Evolutionary conservation across 2,113 vertebrate species (phyloP), one percentile per base, ranked within the genome.

Genomic region (Microtus pennsylvanicus): DNA sequence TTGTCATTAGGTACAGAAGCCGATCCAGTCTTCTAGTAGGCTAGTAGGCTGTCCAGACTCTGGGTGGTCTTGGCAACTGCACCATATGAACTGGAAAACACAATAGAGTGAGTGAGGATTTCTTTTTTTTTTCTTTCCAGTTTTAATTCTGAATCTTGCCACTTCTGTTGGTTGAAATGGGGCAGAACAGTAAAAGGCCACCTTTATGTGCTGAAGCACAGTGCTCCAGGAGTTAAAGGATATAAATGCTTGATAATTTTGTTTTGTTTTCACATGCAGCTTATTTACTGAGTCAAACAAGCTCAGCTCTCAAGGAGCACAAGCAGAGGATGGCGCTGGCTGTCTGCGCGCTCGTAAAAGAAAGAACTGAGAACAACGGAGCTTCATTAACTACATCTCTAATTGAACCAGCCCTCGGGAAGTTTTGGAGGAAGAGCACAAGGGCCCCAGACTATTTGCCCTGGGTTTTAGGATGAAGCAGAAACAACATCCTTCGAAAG

Each of bases 51-150:
- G 98, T 97, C 96, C 67, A 95, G 95, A 47, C 97, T 97, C 98
- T 98, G 98, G 98, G 98, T 99, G 98, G 98, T 98, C 98, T 96
- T 95, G 94, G 95, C 87, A 96, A 97, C 97, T 98, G 96, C 97
- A 97, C 97, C 97, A 96, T 97, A 98, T 0, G 92, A 98, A 97
- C 97, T 97, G 94, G 91, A 97, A 97, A 95, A 93, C 97, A 98
- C 98, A 98, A 98, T 98, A 97, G 97, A 95, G 80, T 92, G 95
- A 87, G 95, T 97, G 97, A 95, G 93, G 90, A 70, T 90, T 98
- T 38, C 7, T 63, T 28, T 21, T 19, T 75, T 58, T 58, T 58
- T 58, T 58, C 17, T 30, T 19, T 75, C 89, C 97, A 97, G 90
- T 89, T 67, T 81, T 80, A 88, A 96, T 98, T 98, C 96, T 98